Base-by-base conservation (phyloP, 1,140 invertebrate genomes). In the Caenorhabditis tropicalis region DNA sequence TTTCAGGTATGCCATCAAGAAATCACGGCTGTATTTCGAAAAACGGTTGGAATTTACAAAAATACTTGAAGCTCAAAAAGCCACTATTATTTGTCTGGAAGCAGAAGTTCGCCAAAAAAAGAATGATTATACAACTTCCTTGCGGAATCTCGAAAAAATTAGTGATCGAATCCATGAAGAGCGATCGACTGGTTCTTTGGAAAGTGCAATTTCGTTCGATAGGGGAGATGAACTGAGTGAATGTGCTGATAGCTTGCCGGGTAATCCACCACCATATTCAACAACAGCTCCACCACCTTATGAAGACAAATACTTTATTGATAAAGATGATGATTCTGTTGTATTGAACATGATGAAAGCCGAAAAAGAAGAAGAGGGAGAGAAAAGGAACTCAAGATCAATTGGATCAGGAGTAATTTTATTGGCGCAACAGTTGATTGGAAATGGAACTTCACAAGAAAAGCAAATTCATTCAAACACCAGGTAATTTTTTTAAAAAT, bases 1-100 rank as follows among this genome's bases (percentile, higher is more conserved):
- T 82, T 82, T 43, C n/a, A 82, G 81, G 24, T 46, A 29, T 19
- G 39, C 92, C 15, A 94, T 94, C 87, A 92, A 92, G 60, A 91
- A 91, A 82, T 87, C 85, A 16, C 87, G 84, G 9, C 60, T 82
- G 29, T 91, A 91, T 74, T 90, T 91, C 48, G 89, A 90, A 21
- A 83, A 85, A 48, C 81, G 88, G 9, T 33, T 88, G 31, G 89
- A 89, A 31, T 90, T 89, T 51, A 82, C 85, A 12, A 81, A 82
- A 46, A 70, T 86, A 4, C 56, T 89, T n/a, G 89, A 89, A 56
- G 74, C 88, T 15, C 89, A 89, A 36, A 89, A 89, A 60, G 74
- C 74, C n/a, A 56, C 89, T 6, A 89, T 89, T 56, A 74, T 80
- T 24, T 27, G 87, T 4, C 46, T 89, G 10, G 89, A 89, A 79